Evolutionary conservation across 2,797 vertebrate genomes (phyloP).

Genomic region (Lepidocolaptes lacrymiger): DNA sequence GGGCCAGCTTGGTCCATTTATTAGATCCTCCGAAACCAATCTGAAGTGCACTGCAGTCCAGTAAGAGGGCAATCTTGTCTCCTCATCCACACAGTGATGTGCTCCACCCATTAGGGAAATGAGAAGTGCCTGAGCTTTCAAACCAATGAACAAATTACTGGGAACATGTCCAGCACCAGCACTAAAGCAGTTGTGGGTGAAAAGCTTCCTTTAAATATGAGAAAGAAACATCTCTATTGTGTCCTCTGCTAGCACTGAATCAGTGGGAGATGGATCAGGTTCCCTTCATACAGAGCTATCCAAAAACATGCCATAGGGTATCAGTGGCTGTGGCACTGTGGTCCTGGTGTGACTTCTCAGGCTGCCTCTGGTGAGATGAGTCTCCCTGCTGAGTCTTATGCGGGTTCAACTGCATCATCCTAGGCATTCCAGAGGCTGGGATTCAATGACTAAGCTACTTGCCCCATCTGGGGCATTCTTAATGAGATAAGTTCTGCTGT

Average conservation of each 20-base stretch:
- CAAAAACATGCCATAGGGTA: neutral
- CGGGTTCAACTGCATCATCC: neutral
- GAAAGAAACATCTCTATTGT: neutral
- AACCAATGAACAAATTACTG: neutral
- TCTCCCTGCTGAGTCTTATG: neutral
- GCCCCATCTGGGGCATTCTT: neutral
- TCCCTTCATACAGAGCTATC: neutral
- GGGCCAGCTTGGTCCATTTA: neutral
- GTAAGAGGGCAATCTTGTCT: neutral
- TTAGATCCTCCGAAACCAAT: neutral
- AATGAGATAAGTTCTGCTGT: neutral
- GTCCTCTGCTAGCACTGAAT: neutral
- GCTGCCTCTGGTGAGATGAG: neutral
- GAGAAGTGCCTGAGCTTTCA: neutral
- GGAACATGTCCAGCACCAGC: neutral
- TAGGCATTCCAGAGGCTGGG: neutral
- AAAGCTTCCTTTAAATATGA: neutral
- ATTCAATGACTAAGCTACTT: neutral
- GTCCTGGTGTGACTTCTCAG: neutral
- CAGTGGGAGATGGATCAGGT: neutral
- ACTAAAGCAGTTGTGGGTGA: neutral
- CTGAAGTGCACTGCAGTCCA: neutral
- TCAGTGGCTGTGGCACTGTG: neutral
- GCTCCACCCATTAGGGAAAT: neutral
- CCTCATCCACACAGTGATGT: neutral